Evolutionary conservation across 2,113 vertebrate genomes (phyloP).

Genomic region (Drymodes brunneopygia): DNA sequence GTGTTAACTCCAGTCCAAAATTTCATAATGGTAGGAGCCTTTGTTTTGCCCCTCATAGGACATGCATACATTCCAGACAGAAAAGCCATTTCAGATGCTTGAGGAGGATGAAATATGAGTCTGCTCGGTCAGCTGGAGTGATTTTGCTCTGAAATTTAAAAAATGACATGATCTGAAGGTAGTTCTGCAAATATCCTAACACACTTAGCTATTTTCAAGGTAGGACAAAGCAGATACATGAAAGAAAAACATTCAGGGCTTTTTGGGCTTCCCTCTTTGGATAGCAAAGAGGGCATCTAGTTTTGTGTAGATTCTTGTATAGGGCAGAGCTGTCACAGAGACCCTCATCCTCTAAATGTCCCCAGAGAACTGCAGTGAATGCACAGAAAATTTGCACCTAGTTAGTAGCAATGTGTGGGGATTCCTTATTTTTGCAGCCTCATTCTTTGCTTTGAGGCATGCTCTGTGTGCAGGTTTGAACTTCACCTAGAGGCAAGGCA

Average conservation of each 20-base stretch:
- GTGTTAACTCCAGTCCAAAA: not conserved
- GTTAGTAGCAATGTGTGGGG: not conserved
- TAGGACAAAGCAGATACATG: not conserved
- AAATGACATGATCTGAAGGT: not conserved
- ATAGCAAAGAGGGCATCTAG: not conserved
- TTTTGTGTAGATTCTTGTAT: not conserved
- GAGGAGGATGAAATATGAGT: not conserved
- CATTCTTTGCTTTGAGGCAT: not conserved
- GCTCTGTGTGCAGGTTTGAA: not conserved
- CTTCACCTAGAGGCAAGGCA: not conserved
- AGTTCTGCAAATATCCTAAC: not conserved
- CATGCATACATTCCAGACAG: not conserved
- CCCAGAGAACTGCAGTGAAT: not conserved
- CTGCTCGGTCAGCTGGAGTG: not conserved
- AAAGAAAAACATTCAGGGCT: not conserved
- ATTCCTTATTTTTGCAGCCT: not conserved
- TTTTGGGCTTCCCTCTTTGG: not conserved
- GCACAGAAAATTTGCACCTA: not conserved
- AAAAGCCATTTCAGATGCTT: not conserved
- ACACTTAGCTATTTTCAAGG: not conserved
- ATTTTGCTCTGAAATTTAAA: not conserved
- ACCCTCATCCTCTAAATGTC: not conserved
- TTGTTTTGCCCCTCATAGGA: not conserved
- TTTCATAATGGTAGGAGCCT: not conserved
- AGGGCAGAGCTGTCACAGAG: not conserved